Evolutionary conservation across 2,888 invertebrate species (phyloP).

Genomic region (Acanthosepion esculentum): DNA sequence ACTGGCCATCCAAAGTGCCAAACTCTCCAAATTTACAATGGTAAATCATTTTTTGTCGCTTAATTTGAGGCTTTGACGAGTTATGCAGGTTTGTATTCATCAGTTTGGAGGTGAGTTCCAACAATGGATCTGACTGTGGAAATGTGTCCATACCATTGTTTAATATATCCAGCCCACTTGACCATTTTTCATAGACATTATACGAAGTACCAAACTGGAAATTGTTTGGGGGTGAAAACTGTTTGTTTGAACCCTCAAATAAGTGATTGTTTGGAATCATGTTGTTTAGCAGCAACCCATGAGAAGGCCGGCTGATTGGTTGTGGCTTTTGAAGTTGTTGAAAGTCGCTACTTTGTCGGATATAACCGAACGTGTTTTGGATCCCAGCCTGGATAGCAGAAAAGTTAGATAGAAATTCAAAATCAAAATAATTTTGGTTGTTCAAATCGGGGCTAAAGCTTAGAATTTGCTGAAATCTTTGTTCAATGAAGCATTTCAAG

Average conservation of each 20-base stretch:
- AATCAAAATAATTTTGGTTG: slow-evolving; percentile 77
- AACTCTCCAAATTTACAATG: slow-evolving; percentile 99
- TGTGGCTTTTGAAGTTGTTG: slow-evolving; percentile 82
- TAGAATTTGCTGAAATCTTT: slow-evolving; percentile 88
- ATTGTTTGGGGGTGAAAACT: neutral
- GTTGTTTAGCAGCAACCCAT: slow-evolving; percentile 72
- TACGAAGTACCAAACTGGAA: neutral
- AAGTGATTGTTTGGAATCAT: neutral
- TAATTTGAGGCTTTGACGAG: slow-evolving; percentile 86
- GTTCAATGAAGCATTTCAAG: slow-evolving; percentile 93
- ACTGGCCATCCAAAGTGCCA: slow-evolving; percentile 87
- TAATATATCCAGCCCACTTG: slow-evolving; percentile 82
- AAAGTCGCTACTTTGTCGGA: slow-evolving; percentile 84
- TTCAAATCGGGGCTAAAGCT: slow-evolving; percentile 88
- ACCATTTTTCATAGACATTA: slow-evolving; percentile 94
- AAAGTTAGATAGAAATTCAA: slow-evolving; percentile 97
- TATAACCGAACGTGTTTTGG: slow-evolving; percentile 93
- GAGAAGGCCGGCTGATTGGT: slow-evolving; percentile 93
- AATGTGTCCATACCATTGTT: slow-evolving; percentile 73
- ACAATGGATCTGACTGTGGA: slow-evolving; percentile 79
- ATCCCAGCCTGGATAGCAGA: slow-evolving; percentile 88
- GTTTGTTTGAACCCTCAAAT: neutral
- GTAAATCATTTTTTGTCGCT: slow-evolving; percentile 99
- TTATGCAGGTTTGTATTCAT: slow-evolving; percentile 77
- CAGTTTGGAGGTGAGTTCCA: slow-evolving; percentile 91